Conservation (phyloP, 2,888 invertebrate species). For the Xylota sylvarum region DNA sequence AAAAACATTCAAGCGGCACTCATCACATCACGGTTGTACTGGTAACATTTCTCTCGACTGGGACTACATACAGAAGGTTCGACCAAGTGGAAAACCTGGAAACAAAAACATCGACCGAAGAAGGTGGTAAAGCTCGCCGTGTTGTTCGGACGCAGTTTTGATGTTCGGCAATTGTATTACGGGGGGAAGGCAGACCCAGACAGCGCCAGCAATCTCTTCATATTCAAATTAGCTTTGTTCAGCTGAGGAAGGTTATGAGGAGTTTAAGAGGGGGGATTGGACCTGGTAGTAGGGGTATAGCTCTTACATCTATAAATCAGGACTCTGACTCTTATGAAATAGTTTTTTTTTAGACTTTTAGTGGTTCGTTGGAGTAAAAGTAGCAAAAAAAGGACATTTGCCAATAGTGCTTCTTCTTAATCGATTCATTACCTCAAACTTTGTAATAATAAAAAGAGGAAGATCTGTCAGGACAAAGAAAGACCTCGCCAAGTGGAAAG, state of each 20-base stretch:
- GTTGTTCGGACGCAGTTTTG: constrained; percentile 34
- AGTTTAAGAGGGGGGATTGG: neutral
- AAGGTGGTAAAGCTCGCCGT: constrained; percentile 20
- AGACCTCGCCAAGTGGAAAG: no score
- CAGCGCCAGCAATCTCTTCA: constrained; percentile 28
- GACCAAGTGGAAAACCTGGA: constrained; percentile 62
- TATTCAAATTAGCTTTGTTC: constrained; percentile 62
- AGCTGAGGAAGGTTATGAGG: neutral
- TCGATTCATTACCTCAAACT: no score
- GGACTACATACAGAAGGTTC: constrained; percentile 33
- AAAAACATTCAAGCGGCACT: constrained; percentile 64
- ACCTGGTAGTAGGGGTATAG: no score
- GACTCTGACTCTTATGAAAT: no score
- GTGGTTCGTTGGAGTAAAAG: no score
- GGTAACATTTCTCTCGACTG: constrained; percentile 12
- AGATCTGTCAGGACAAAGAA: no score
- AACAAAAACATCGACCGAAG: constrained; percentile 45
- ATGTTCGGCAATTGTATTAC: constrained; percentile 37
- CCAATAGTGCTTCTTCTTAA: no score
- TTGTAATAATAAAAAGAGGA: no score
- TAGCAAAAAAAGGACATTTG: no score
- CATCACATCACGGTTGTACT: constrained; percentile 32
- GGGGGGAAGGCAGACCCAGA: neutral
- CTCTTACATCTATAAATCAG: no score
- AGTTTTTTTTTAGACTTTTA: no score